Conservation (phyloP, 2,797 vertebrate genomes). For the Bradypus variegatus region DNA sequence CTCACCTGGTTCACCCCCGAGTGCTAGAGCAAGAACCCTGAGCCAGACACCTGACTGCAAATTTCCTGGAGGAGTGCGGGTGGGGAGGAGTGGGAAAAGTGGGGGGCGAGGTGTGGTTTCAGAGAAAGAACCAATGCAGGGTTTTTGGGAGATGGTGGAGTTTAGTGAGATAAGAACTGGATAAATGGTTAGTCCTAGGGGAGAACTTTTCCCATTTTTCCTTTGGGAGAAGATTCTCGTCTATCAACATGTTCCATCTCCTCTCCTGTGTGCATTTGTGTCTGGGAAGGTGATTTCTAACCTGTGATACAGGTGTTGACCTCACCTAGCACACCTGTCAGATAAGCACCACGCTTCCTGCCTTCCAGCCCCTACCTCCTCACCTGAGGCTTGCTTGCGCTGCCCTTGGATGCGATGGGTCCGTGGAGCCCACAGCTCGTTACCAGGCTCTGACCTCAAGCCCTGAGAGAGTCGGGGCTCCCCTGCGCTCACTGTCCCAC, state of each 20-base stretch:
- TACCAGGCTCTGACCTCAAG: background rate
- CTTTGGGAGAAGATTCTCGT: background rate
- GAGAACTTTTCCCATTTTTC: background rate
- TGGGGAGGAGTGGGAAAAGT: background rate
- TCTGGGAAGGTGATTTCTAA: background rate
- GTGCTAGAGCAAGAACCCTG: background rate
- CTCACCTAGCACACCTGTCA: background rate
- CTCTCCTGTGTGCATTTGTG: background rate
- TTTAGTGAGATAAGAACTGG: background rate
- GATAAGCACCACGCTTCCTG: background rate
- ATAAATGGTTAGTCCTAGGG: background rate
- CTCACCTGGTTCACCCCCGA: background rate
- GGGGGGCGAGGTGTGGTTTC: background rate
- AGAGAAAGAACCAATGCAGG: background rate
- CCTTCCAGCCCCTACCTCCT: background rate
- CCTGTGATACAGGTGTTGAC: background rate
- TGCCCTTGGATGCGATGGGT: background rate
- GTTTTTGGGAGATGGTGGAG: background rate
- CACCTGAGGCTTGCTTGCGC: background rate
- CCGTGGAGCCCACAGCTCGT: accelerated
- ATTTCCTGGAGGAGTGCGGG: accelerated
- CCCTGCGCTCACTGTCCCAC: too few species aligned
- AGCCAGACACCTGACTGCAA: background rate
- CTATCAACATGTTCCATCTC: accelerated
- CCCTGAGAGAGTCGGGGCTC: background rate